Evolutionary conservation across 2,113 vertebrate species (phyloP), one percentile per base, ranked within the genome.

Genomic region (Xiphophorus maculatus): DNA sequence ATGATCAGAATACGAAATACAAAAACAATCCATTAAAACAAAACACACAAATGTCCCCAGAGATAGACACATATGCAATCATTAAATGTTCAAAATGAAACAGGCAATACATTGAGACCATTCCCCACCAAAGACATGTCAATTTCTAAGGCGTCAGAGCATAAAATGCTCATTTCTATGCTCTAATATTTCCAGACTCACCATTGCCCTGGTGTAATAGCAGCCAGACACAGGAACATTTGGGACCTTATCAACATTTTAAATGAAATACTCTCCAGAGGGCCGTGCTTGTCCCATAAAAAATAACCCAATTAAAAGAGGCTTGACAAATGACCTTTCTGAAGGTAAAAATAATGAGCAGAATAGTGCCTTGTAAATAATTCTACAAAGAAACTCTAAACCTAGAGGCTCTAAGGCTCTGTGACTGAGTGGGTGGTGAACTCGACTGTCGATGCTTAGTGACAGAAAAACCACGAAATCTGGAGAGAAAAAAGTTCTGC

Each of bases 291-390:
- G 80, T 85, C 69, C 81, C 65, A 77, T 88, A 87, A 89, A 91
- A 91, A 91, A 91, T 86, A 88, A 89, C 79, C 88, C 90, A 89
- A 91, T 91, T 92, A 88, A 90, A 85, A 88, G 71, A 71, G 76
- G 60, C 54, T 83, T 91, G 88, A 89, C 89, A 88, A 88, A 89
- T 88, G 73, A 80, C 84, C 84, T 83, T 88, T 92, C 80, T 81
- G 69, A 80, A 87, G 82, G 86, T 90, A 86, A 89, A 87, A 86
- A 83, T 85, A 90, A 93, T 90, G 88, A 89, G 69, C 40, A 71
- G 71, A 89, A 86, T 71, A 79, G 81, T 69, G 79, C 51, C 64
- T 44, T 63, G 77, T 83, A 90, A 90, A 90, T 77, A 86, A 81
- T 68, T 69, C 77, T 48, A 70, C 77, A 66, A 81, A 80, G 76